Evolutionary conservation across 2,113 vertebrate species (phyloP).

Genomic region (Brienomyrus longianalis): DNA sequence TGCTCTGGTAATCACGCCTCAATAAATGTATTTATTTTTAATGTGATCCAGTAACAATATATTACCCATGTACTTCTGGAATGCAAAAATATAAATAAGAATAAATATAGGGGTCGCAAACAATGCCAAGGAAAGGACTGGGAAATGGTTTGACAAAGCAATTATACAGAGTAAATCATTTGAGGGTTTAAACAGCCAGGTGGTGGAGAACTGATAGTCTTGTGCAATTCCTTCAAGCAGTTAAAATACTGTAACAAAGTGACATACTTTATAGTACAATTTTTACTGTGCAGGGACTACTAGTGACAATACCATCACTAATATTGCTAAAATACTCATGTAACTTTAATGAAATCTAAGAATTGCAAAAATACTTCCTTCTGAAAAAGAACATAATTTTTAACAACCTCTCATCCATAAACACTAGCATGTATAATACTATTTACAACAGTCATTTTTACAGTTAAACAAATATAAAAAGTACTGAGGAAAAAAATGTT

Average conservation of each 20-base stretch:
- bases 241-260: neutral
- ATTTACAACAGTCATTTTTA: too few species aligned
- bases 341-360: neutral
- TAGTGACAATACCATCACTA: neutral
- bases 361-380: neutral
- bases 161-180: neutral
- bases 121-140: neutral
- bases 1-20: slow-evolving; percentile 61
- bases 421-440: too few species aligned
- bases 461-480: too few species aligned
- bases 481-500: too few species aligned
- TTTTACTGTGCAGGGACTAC: neutral
- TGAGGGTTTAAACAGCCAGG: neutral
- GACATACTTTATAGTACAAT: neutral
- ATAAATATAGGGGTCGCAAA: neutral
- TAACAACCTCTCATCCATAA: too few species aligned
- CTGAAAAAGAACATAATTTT: neutral
- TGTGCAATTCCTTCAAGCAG: neutral
- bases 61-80: slow-evolving; percentile 51
- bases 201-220: neutral
- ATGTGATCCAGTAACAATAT: slow-evolving; percentile 52
- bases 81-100: slow-evolving; percentile 30
- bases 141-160: neutral
- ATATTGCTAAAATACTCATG: neutral
- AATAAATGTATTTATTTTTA: slow-evolving; percentile 67